Percentiles rank a stretch among this genome's conserved stretches.
Evolutionary conservation across 2,113 vertebrate genomes (phyloP).

Genomic region (Hippocampus barbouri): DNA sequence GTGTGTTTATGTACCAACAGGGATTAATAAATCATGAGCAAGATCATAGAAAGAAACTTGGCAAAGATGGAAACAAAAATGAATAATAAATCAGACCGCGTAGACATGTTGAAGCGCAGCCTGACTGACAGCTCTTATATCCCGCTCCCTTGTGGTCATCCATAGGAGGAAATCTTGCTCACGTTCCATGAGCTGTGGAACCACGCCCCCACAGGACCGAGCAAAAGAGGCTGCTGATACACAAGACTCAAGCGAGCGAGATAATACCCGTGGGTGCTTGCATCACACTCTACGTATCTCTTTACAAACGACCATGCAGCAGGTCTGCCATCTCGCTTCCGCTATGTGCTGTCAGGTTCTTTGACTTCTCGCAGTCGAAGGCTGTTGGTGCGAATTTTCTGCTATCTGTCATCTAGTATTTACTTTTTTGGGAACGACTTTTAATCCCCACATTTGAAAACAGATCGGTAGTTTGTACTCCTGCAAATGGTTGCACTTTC

Average conservation of each 20-base stretch:
- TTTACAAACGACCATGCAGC: neutral
- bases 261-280: neutral
- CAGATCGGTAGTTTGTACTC: too few species aligned
- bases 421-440: too few species aligned
- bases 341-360: neutral
- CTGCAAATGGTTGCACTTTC: too few species aligned
- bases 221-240: neutral
- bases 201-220: neutral
- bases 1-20: neutral
- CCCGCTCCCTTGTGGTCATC: conserved; percentile 8
- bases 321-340: neutral
- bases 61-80: conserved; percentile 2
- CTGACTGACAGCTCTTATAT: conserved; percentile 26
- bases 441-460: too few species aligned
- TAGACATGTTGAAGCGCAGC: neutral
- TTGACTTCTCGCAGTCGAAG: neutral
- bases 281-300: neutral
- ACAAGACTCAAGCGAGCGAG: neutral
- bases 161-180: neutral
- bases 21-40: conserved; percentile 1
- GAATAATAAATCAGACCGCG: conserved; percentile 15
- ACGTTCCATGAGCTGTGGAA: neutral
- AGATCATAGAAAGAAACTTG: conserved; percentile 21
- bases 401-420: too few species aligned
- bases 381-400: neutral